These are phyloP conservation scores for Theropithecus gelada DNA, from an alignment of 2,113 vertebrate genomes.

Conservation along the genomic window DNA sequence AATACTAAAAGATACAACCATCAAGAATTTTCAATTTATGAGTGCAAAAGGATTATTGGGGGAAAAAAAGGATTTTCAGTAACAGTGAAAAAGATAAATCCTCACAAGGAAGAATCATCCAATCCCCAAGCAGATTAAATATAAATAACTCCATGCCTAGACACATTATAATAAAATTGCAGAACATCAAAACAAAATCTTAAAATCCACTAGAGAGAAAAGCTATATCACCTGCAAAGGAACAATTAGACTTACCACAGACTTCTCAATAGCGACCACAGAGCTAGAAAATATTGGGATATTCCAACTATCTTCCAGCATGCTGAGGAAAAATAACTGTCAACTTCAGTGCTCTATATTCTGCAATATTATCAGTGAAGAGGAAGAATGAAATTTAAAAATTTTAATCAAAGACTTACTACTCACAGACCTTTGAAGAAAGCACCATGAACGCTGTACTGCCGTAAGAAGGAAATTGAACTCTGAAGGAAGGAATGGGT, in stretches of 20 bases:
- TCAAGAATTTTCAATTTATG: not conserved
- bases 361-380: constrained; percentile 1
- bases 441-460: not conserved
- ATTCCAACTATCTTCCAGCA: not conserved
- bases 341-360: not conserved
- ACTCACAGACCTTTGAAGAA: not conserved
- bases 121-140: constrained; percentile 2
- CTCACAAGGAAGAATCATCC: not conserved
- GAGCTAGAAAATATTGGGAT: constrained; percentile 5
- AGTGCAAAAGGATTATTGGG: too few species aligned
- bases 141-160: constrained; percentile 12
- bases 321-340: not conserved
- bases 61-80: not conserved
- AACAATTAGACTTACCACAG: not conserved
- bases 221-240: not conserved
- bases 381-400: not conserved
- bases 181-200: constrained; percentile 46
- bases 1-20: constrained; percentile 10
- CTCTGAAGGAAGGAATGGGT: constrained; percentile 16
- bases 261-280: not conserved
- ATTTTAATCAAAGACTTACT: constrained; percentile 14
- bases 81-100: constrained; percentile 37
- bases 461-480: not conserved
- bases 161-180: not conserved
- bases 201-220: not conserved